Evolutionary conservation across 2,888 invertebrate species (phyloP).

Genomic region (Ceramica pisi): DNA sequence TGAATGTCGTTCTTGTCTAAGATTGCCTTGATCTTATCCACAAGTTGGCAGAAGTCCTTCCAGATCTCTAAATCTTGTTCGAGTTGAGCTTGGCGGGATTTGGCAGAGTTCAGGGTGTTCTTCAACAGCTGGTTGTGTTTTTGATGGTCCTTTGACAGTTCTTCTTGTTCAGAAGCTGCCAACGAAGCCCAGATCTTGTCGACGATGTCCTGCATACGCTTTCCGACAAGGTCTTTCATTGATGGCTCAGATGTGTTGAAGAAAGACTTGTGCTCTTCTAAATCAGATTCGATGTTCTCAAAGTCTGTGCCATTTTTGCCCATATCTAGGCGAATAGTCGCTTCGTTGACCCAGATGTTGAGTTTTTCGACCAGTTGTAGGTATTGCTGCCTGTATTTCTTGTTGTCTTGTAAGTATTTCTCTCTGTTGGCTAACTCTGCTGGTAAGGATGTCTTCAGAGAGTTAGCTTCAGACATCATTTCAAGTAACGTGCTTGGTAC

Average conservation of each 20-base stretch:
- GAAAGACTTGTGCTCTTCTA: constrained; percentile 97
- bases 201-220: constrained; percentile 95
- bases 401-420: constrained; percentile 95
- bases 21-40: constrained; percentile 94
- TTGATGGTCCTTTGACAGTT: constrained; percentile 95
- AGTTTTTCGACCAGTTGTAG: constrained; percentile 94
- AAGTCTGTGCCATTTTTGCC: constrained; percentile 97
- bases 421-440: constrained; percentile 95
- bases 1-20: constrained; percentile 94
- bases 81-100: constrained; percentile 94
- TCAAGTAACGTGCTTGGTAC: constrained; percentile 95
- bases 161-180: constrained; percentile 95
- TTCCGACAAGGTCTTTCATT: constrained; percentile 95
- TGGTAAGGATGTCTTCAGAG: constrained; percentile 94
- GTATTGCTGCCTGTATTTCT: constrained; percentile 94
- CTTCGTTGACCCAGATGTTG: constrained; percentile 96
- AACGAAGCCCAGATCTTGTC: constrained; percentile 97
- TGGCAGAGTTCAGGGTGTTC: constrained; percentile 95
- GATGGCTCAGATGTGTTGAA: constrained; percentile 94
- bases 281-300: constrained; percentile 94
- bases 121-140: constrained; percentile 95
- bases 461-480: constrained; percentile 96
- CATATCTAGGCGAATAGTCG: constrained; percentile 94
- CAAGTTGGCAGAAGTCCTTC: constrained; percentile 95
- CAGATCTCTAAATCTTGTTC: constrained; percentile 96